Percentiles rank a stretch among this genome's conserved stretches.
These are phyloP conservation scores for Achatina immaculata DNA, from an alignment of 1,140 invertebrate genomes.

Conservation along the genomic window DNA sequence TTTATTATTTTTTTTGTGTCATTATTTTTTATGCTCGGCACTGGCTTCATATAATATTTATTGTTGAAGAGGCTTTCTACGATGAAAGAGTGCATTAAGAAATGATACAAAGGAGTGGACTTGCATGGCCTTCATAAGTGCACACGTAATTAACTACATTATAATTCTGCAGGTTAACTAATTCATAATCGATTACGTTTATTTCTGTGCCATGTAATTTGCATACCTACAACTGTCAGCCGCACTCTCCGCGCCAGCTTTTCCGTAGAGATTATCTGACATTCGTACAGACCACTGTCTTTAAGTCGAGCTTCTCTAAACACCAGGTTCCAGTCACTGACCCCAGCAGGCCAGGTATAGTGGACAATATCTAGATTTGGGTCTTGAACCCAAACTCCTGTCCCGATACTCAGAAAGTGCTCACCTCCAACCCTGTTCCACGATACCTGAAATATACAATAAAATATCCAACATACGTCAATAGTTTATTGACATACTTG, in stretches of 20 bases:
- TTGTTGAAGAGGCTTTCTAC: no score
- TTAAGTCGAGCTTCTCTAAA: conserved; percentile 41
- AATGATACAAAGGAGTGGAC: no score
- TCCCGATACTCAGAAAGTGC: conserved; percentile 48
- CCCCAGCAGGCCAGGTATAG: conserved; percentile 74
- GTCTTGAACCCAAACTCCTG: conserved; percentile 44
- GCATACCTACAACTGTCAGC: conserved; percentile 47
- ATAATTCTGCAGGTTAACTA: neutral
- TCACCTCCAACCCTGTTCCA: conserved; percentile 42
- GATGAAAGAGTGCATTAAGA: no score
- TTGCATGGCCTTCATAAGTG: no score
- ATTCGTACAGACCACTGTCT: conserved; percentile 49
- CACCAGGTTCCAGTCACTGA: conserved; percentile 47
- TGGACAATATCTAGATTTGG: conserved; percentile 37
- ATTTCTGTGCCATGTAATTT: neutral
- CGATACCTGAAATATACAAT: conserved; percentile 43
- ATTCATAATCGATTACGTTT: neutral
- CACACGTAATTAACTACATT: no score
- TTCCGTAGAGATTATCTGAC: conserved; percentile 45
- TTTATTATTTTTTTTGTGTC: no score
- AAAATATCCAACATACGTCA: neutral
- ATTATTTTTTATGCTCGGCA: no score
- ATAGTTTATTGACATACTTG: no score
- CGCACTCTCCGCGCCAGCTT: conserved; percentile 38
- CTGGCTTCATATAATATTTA: no score